Evolutionary conservation across 1,140 invertebrate species (phyloP), one percentile per base, ranked within the genome.

Genomic region (Papilio xuthus): DNA sequence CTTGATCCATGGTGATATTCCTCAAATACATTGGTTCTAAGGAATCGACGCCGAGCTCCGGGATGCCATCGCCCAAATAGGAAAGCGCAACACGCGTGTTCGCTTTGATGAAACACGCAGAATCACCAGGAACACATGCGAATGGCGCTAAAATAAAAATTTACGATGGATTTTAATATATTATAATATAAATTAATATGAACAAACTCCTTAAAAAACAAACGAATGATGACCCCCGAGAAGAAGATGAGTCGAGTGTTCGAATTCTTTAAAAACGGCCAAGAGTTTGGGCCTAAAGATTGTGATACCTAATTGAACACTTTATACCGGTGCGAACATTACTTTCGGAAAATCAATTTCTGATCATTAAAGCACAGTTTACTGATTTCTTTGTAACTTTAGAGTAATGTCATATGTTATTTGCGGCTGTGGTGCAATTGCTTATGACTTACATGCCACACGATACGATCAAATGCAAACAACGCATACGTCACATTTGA

Each of bases 1-100:
- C 72, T 53, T 56, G 47, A n/a, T 75, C 50, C 23, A 37, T 32
- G 15, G 72, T 75, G 9, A 75, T 75, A 75, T 75, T 75, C 32
- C 18, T 28, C 28, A 75, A 56, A 18, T 56, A 53, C 72, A 75
- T 75, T 32, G 72, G 72, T 32, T 75, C 72, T 32, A 56, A 53
- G 13, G 44, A 26, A 12, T n/a, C 44, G 7, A 75, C 50, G 26
- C 72, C 47, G 28, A 75, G 47, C 4, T 75, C 72, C 9, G 72
- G 72, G 23, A 75, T 75, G 23, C 72, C 72, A 32, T 75, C 72
- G 8, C 44, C 72, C 20, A 75, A 53, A 26, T 53, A 75, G 23
- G 72, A 50, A 4, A 75, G 44, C 4, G 72, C 72, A 1, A n/a
- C 15, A 4, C 47, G 72, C 3, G 47, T 32, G 26, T 75, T 56